Evolutionary conservation across 1,140 invertebrate species (phyloP).

Genomic region (Chironomus tepperi): DNA sequence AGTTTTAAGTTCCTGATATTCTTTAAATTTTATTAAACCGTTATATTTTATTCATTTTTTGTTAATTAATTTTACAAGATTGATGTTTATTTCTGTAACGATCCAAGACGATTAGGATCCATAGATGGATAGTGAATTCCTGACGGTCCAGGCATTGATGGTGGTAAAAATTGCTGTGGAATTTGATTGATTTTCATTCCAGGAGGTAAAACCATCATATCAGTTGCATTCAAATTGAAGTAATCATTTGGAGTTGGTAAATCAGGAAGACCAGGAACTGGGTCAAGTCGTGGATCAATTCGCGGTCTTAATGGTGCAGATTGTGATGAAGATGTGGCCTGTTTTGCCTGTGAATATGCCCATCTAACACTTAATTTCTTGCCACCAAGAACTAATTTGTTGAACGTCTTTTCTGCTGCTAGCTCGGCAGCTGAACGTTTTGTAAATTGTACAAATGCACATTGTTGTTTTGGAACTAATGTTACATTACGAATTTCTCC

Average conservation of each 20-base stretch:
- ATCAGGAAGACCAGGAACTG: constrained; percentile 77
- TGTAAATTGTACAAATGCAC: constrained; percentile 97
- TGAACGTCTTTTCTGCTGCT: constrained; percentile 94
- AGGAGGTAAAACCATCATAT: constrained; percentile 46
- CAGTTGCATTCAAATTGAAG: constrained; percentile 61
- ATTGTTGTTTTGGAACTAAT: constrained; percentile 86
- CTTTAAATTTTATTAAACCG: too few species aligned
- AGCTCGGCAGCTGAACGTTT: constrained; percentile 79
- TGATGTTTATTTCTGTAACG: constrained; percentile 35
- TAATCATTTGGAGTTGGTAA: constrained; percentile 71
- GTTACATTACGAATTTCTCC: constrained; percentile 95
- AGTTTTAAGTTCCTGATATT: too few species aligned
- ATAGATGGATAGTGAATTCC: constrained; percentile 88
- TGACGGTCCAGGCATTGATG: constrained; percentile 44
- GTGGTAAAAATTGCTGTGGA: constrained; percentile 48
- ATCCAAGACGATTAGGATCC: constrained; percentile 83
- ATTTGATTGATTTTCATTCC: constrained; percentile 39
- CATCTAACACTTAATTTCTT: constrained; percentile 90
- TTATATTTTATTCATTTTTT: too few species aligned
- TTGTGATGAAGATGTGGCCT: constrained; percentile 42
- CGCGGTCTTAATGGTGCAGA: constrained; percentile 26
- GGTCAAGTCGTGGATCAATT: constrained; percentile 48
- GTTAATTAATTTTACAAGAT: too few species aligned
- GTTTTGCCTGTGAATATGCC: constrained; percentile 81
- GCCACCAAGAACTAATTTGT: constrained; percentile 83